Evolutionary conservation across 2,797 vertebrate species (phyloP).

Genomic region (Mormyrus hasselquistii): DNA sequence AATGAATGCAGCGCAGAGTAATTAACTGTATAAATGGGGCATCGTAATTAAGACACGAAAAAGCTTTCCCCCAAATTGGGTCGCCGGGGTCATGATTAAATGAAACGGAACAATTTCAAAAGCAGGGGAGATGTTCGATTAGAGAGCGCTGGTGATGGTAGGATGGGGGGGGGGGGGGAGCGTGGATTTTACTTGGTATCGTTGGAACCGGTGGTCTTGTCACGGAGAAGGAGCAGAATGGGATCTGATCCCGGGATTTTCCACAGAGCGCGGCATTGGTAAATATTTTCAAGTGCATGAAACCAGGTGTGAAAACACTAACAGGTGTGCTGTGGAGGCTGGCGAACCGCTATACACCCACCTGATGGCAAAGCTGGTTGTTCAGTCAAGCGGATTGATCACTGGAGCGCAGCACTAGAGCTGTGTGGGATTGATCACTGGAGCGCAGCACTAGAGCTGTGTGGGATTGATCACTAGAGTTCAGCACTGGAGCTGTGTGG

Average conservation of each 20-base stretch:
- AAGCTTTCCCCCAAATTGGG: constrained; percentile 56
- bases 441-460: neutral
- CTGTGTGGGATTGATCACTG: neutral
- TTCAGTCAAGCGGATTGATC: neutral
- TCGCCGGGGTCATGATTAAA: constrained; percentile 53
- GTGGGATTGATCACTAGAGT: neutral
- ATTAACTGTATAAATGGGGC: constrained; percentile 63
- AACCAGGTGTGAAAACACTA: neutral
- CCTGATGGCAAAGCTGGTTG: neutral
- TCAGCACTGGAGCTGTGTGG: neutral
- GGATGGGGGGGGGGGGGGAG: neutral
- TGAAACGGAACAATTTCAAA: constrained; percentile 47
- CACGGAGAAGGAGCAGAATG: neutral
- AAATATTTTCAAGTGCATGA: neutral
- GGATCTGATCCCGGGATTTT: neutral
- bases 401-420: neutral
- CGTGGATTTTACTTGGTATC: neutral
- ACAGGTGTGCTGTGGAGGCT: neutral
- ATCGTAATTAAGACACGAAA: constrained; percentile 63
- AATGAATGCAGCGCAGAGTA: constrained; percentile 51
- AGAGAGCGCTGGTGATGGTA: neutral
- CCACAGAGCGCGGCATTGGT: neutral
- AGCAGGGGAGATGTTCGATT: constrained; percentile 26
- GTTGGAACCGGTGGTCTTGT: neutral
- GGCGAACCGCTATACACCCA: neutral